Conservation (phyloP, 1,140 invertebrate species). For the Solen grandis region DNA sequence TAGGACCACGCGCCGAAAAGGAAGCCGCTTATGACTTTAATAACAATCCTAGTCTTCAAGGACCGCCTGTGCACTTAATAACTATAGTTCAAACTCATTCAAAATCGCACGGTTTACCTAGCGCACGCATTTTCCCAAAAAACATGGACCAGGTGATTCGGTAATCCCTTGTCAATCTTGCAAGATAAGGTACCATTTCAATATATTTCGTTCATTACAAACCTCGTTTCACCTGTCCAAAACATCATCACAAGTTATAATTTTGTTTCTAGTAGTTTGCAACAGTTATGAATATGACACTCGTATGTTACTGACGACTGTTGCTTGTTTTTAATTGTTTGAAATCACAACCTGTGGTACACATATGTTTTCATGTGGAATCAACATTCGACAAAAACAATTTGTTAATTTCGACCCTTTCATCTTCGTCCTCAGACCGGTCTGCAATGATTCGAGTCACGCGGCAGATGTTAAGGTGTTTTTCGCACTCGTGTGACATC, state of each 20-base stretch:
- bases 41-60: not conserved
- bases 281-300: too few relatives aligned
- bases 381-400: too few relatives aligned
- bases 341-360: too few relatives aligned
- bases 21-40: constrained; percentile 9
- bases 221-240: constrained; percentile 1
- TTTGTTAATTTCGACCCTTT: too few relatives aligned
- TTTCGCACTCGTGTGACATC: too few relatives aligned
- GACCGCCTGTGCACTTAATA: constrained; percentile 31
- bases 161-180: not conserved
- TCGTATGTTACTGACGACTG: too few relatives aligned
- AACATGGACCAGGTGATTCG: constrained; percentile 21
- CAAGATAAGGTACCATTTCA: not conserved
- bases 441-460: too few relatives aligned
- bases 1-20: constrained; percentile 16
- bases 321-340: too few relatives aligned
- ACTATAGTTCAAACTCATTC: constrained; percentile 22
- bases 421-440: too few relatives aligned
- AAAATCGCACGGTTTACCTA: not conserved
- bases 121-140: not conserved
- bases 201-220: not conserved
- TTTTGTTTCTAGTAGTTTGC: too few relatives aligned
- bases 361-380: too few relatives aligned
- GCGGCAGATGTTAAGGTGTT: too few relatives aligned
- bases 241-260: not conserved